These are phyloP conservation scores for Scolopax bukidnonensis DNA, from an alignment of 2,797 vertebrate species.

Conservation along the genomic window DNA sequence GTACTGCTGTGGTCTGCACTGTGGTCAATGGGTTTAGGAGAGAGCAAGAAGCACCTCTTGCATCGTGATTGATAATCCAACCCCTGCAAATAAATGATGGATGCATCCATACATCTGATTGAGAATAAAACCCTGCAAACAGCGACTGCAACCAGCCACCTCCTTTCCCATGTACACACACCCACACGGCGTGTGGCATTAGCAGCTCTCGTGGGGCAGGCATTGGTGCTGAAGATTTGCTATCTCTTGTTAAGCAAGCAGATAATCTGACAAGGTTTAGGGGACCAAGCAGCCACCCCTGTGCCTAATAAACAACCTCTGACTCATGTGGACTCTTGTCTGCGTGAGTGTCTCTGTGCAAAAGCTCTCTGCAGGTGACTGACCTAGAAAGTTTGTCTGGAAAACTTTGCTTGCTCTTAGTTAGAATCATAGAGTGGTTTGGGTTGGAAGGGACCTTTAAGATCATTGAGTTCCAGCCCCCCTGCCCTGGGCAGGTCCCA, in stretches of 20 bases:
- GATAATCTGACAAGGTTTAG: not conserved
- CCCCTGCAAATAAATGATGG: not conserved
- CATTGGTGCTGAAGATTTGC: rapidly evolving
- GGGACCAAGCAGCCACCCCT: not conserved
- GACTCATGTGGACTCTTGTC: rapidly evolving
- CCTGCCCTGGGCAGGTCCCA: no score
- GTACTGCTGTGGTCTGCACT: rapidly evolving
- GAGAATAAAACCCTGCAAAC: not conserved
- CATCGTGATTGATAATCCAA: not conserved
- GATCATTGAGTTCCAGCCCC: no score
- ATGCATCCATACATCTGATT: not conserved
- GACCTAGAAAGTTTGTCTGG: not conserved
- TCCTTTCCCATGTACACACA: not conserved
- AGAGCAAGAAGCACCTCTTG: not conserved
- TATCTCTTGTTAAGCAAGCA: not conserved
- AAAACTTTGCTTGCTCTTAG: not conserved
- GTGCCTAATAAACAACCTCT: not conserved
- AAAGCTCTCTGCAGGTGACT: not conserved
- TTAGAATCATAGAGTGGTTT: no score
- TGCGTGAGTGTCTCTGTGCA: rapidly evolving
- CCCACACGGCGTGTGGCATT: rapidly evolving
- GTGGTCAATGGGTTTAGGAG: not conserved
- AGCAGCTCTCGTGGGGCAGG: rapidly evolving
- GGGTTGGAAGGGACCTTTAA: no score
- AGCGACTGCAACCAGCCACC: not conserved